phyloP scores from a whole-genome alignment of 2,113 vertebrate genomes.

The Ginglymostoma cirratum region DNA sequence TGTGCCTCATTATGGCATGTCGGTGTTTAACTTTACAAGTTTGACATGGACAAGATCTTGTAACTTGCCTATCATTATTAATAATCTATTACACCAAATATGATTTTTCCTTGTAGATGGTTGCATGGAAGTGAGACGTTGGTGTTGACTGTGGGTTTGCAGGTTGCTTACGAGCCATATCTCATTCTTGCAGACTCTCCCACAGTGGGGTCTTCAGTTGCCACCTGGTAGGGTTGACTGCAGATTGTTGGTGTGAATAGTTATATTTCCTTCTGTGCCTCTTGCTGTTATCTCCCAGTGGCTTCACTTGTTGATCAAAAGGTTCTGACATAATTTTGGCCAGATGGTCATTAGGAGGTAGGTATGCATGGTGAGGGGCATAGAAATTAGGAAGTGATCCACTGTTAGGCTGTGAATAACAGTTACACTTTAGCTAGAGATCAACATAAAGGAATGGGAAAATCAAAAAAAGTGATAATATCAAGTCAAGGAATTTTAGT shows the following conservation, averaged over 20 bases:
- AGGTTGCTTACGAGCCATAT: too few species aligned
- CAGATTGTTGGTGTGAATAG: background rate
- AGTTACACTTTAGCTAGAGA: background rate
- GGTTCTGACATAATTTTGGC: background rate
- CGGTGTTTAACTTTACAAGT: background rate
- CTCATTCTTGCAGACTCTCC: too few species aligned
- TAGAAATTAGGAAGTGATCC: background rate
- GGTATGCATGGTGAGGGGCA: background rate
- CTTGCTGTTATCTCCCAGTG: background rate
- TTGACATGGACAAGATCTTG: background rate
- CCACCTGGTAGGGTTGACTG: too few species aligned
- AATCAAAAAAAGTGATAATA: background rate
- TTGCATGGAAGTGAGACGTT: too few species aligned
- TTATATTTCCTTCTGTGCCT: too few species aligned
- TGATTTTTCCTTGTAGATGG: background rate
- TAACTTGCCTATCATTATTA: background rate
- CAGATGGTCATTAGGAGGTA: background rate
- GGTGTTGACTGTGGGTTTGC: too few species aligned
- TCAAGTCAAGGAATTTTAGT: background rate
- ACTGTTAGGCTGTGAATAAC: background rate
- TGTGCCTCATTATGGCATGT: background rate
- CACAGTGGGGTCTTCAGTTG: too few species aligned
- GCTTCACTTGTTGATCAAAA: background rate
- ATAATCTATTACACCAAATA: background rate
- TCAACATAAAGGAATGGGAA: background rate